Conservation (phyloP, 2,797 vertebrate genomes). For the Myotis myotis region DNA sequence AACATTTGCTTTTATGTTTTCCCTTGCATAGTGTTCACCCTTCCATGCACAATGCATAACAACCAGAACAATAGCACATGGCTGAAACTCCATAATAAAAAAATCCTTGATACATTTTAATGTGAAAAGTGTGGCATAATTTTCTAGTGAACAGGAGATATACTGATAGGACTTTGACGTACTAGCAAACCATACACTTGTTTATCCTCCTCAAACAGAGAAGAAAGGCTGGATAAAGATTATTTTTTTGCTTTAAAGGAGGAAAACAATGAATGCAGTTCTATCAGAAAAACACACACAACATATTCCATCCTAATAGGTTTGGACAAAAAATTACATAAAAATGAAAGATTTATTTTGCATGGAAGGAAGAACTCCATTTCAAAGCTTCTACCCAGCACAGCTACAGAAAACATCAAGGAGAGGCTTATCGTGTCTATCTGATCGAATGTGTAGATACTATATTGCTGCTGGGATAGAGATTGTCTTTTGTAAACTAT, state of each 20-base stretch:
- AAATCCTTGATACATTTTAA: neutral
- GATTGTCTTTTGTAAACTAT: slow-evolving; percentile 59
- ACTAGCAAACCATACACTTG: neutral
- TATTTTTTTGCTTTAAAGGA: neutral
- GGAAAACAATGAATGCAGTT: neutral
- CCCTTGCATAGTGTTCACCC: neutral
- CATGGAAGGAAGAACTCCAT: neutral
- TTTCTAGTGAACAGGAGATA: slow-evolving; percentile 18
- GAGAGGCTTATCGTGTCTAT: slow-evolving; percentile 56
- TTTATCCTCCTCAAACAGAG: slow-evolving; percentile 25
- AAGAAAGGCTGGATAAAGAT: slow-evolving; percentile 9
- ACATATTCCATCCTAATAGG: slow-evolving; percentile 34
- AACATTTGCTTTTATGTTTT: slow-evolving; percentile 45
- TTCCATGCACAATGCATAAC: neutral
- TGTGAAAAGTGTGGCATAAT: slow-evolving; percentile 18
- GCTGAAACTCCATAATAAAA: neutral
- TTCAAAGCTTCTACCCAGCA: slow-evolving; percentile 45
- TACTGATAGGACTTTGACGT: neutral
- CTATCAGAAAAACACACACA: slow-evolving; percentile 24
- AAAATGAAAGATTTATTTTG: slow-evolving; percentile 55
- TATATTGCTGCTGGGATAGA: neutral
- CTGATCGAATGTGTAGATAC: slow-evolving; percentile 65
- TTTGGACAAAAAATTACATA: slow-evolving; percentile 34
- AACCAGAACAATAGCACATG: neutral
- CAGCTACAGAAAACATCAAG: slow-evolving; percentile 52